These are phyloP conservation scores for Drosophila nigrodunni DNA, from an alignment of 1,140 invertebrate genomes.

Conservation along the genomic window DNA sequence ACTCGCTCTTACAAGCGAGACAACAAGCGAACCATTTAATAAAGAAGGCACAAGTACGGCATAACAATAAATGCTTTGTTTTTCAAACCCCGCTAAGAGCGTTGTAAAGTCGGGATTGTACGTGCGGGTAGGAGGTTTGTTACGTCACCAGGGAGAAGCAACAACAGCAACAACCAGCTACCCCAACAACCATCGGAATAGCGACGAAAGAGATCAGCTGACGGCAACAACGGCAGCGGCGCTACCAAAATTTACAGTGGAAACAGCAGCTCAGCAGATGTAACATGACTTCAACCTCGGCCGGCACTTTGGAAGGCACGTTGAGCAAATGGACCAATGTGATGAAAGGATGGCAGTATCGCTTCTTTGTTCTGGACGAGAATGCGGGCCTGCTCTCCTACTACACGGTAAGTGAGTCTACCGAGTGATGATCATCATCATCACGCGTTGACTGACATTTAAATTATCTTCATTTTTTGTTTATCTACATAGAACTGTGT, in stretches of 20 bases:
- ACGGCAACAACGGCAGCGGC: constrained; percentile 18
- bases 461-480: not conserved
- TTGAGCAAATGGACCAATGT: constrained; percentile 99
- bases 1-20: constrained; percentile 54
- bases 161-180: constrained; percentile 5
- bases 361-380: constrained; percentile 99
- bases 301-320: constrained; percentile 95
- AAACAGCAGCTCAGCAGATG: constrained; percentile 15
- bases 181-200: constrained; percentile 6
- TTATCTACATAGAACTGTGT: constrained; percentile 32
- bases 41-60: constrained; percentile 48
- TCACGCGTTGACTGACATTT: constrained; percentile 7
- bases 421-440: constrained; percentile 57
- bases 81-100: constrained; percentile 38
- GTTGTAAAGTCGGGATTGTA: constrained; percentile 47
- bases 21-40: constrained; percentile 44
- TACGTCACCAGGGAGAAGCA: constrained; percentile 30
- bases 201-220: constrained; percentile 43
- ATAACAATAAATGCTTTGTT: constrained; percentile 57
- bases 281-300: constrained; percentile 40
- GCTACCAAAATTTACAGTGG: constrained; percentile 6
- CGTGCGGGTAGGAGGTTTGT: constrained; percentile 27
- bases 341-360: constrained; percentile 99
- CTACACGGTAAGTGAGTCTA: constrained; percentile 92
- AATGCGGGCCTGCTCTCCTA: constrained; percentile 97